Evolutionary conservation across 2,888 invertebrate species (phyloP).

Genomic region (Pachliopta kotzebuea): DNA sequence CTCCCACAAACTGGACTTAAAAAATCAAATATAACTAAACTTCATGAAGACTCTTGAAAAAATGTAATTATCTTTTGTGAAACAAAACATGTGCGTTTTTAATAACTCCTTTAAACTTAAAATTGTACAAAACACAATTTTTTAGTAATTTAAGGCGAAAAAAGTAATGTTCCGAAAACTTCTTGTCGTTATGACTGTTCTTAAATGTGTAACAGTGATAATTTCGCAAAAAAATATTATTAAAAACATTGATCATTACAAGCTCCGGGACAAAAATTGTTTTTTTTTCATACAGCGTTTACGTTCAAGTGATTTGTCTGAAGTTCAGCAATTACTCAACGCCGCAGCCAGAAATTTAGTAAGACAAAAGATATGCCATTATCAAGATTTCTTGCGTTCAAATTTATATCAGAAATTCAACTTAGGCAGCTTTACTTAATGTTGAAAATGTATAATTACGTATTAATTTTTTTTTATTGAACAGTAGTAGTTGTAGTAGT

Average conservation of each 20-base stretch:
- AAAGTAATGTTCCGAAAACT: too few species aligned
- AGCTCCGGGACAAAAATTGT: not conserved
- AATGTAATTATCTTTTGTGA: too few species aligned
- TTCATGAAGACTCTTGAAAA: too few species aligned
- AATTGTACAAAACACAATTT: too few species aligned
- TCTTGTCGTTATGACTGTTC: too few species aligned
- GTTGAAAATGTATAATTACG: not conserved
- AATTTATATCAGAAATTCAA: not conserved
- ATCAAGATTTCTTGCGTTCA: slow-evolving; percentile 4
- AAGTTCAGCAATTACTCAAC: slow-evolving; percentile 14
- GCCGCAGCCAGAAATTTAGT: slow-evolving; percentile 15
- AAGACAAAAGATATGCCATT: slow-evolving; percentile 20
- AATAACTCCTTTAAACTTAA: too few species aligned
- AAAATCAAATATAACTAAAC: too few species aligned
- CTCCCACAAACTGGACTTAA: too few species aligned
- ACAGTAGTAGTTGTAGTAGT: too few species aligned
- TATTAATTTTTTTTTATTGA: not conserved
- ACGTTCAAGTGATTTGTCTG: slow-evolving; percentile 12
- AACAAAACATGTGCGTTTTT: too few species aligned
- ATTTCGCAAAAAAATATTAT: not conserved
- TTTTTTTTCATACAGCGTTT: not conserved
- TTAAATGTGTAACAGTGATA: not conserved
- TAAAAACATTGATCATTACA: not conserved
- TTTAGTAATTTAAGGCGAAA: too few species aligned
- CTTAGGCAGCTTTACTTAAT: not conserved